Evolutionary conservation across 1,140 invertebrate genomes (phyloP), one percentile per base, ranked within the genome.

Genomic region (Elymnias hypermnestra): DNA sequence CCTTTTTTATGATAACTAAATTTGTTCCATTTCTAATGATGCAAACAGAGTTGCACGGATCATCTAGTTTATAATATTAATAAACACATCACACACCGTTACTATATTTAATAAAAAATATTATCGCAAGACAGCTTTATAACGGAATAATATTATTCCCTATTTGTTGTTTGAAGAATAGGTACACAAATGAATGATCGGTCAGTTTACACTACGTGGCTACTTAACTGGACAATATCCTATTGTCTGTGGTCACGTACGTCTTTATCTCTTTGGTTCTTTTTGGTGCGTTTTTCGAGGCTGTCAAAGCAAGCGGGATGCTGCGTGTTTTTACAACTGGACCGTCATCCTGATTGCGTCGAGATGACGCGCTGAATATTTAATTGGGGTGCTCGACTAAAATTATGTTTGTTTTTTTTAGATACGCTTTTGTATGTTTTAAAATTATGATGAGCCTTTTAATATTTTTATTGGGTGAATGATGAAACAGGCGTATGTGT

Each of bases 251-350:
- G 62, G 59, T 67, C 54, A 63, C 67, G 62, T 65, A 60, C 51
- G 53, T 29, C 44, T 43, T 48, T 63, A 62, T 61, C 14, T 19
- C 8, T 6, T 7, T 15, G 19, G 14, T 18, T 41, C 46, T 41
- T 41, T 41, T 37, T 48, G 23, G 14, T 63, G 26, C 40, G 21
- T 53, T 21, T 46, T 26, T 53, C 57, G 50, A 51, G 51, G 53
- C 67, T 57, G 56, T 57, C 57, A 68, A 53, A 67, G 69, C 56
- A 69, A 23, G 33, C 42, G 46, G 64, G 72, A 76, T 75, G 72
- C 74, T 82, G 76, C 71, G 69, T 74, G 72, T 82, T 82, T 59
- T 75, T 72, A 52, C 77, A 82, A 78, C 77, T 82, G 77, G 74
- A 68, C 72, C 53, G 51, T 39, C 41, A 53, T 61, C 9, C 59